Evolutionary conservation across 1,140 invertebrate species (phyloP).

Genomic region (Stegodyphus dumicola): DNA sequence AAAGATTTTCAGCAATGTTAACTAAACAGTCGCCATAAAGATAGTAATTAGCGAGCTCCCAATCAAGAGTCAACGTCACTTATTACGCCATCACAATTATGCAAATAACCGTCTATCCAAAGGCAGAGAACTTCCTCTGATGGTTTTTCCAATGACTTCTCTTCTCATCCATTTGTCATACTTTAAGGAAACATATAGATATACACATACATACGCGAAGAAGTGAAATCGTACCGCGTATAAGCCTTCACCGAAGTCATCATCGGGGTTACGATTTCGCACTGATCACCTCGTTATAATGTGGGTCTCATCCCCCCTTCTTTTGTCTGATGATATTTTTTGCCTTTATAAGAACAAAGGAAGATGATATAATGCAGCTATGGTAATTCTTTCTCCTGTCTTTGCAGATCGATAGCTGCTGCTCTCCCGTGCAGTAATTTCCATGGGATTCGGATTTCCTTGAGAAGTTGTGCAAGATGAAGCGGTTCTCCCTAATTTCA

Average conservation of each 20-base stretch:
- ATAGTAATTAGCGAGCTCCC: too few relatives aligned
- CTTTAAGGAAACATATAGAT: conserved; percentile 47
- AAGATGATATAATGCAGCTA: conserved; percentile 50
- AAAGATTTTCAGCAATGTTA: too few relatives aligned
- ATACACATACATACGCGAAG: conserved; percentile 16
- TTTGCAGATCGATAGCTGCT: conserved; percentile 31
- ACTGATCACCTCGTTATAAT: conserved; percentile 56
- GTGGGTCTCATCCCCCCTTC: not conserved
- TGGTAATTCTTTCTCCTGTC: conserved; percentile 49
- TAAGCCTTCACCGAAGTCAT: conserved; percentile 28
- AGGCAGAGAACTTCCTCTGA: not conserved
- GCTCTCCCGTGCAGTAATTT: conserved; percentile 34
- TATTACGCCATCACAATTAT: conserved; percentile 40
- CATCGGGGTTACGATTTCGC: conserved; percentile 48
- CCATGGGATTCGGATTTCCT: conserved; percentile 40
- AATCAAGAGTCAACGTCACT: not conserved
- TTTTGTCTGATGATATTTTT: conserved; percentile 42
- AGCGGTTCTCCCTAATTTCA: conserved; percentile 18
- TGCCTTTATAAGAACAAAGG: conserved; percentile 52
- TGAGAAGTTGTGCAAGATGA: conserved; percentile 7
- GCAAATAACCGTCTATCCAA: conserved; percentile 16
- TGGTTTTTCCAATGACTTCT: conserved; percentile 45
- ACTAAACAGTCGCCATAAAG: too few relatives aligned
- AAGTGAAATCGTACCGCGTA: conserved; percentile 36
- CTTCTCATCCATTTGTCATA: conserved; percentile 45